Conservation (phyloP, 1,140 invertebrate species). For the Medauroidea extradentata region DNA sequence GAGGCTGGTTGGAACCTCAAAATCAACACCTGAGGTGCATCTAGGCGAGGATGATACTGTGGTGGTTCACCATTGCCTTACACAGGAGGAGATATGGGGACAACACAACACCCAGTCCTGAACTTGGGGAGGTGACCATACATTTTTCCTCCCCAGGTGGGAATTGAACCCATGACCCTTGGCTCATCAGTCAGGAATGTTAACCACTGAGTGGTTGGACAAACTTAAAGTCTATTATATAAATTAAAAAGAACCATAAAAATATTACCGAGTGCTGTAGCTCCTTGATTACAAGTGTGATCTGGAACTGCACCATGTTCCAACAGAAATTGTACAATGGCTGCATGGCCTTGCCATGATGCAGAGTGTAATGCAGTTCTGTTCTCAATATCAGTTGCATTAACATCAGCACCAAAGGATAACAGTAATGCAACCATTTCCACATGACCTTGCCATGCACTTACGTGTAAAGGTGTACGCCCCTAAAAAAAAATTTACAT, state of each 20-base stretch:
- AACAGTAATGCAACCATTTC: slow-evolving; percentile 87
- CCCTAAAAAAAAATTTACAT: slow-evolving; percentile 49
- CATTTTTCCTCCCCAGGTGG: no score
- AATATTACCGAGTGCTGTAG: slow-evolving; percentile 72
- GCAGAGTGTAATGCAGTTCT: slow-evolving; percentile 89
- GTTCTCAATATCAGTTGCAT: slow-evolving; percentile 84
- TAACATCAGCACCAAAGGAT: slow-evolving; percentile 71
- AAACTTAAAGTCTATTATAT: no score
- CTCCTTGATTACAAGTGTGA: slow-evolving; percentile 90
- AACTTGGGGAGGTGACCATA: no score
- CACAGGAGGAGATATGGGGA: no score
- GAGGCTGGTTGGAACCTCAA: no score
- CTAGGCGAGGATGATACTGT: no score
- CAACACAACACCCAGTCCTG: no score
- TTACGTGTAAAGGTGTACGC: slow-evolving; percentile 86
- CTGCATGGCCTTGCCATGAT: slow-evolving; percentile 89
- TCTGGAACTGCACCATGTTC: slow-evolving; percentile 75
- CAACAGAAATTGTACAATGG: slow-evolving; percentile 76
- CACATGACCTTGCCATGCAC: slow-evolving; percentile 87
- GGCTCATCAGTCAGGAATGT: no score
- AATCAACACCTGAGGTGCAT: no score
- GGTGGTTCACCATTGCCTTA: no score
- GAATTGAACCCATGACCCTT: no score
- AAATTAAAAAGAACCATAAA: background rate
- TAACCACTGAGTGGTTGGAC: no score